Base-by-base conservation (phyloP, 2,888 invertebrate species). In the Myathropa florea region DNA sequence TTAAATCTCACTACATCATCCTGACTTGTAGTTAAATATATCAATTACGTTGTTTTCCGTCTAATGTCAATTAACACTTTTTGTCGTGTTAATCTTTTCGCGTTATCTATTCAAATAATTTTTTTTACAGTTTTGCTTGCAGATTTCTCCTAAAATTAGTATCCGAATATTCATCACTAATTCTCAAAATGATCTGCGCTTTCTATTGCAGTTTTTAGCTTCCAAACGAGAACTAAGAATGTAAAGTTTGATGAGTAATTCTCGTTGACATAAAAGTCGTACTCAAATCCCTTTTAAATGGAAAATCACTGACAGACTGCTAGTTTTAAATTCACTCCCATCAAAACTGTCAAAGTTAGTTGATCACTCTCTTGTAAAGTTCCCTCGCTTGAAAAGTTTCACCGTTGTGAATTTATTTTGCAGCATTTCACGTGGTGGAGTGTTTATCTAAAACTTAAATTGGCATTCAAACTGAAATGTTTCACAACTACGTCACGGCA, bases 371-470 rank as follows among this genome's bases (percentile, higher is more conserved):
- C n/a, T 14, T 26, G 57, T 26, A 24, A 57, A 57, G 57, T 46
- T 46, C 18, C 7, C 18, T 46, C 46, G 46, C 46, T 7, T 46
- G 7, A 7, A 46, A 46, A 46, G 18, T 46, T 46, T 18, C 46
- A 39, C 3, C 57, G n/a, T 24, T 24, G 24, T 24, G 24, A 24
- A 24, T 57, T 57, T 23, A 57, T 57, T 23, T 23, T 23, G 46
- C 46, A 46, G 18, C 18, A 6, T 36, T 26, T 7, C 39, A 23
- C 57, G 57, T 14, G 21, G 57, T 23, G 18, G 46, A 46, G 57
- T 6, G 39, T 24, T 80, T 18, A 46, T 46, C 46, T 33, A 65
- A 80, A 73, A 80, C 39, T 80, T 80, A 55, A 64, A 81, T 81
- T 81, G 64, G 57, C 73, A 73, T 73, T 80, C 67, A 61, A 80